Percentiles rank a stretch among this genome's conserved stretches.
Conservation (phyloP, 2,113 vertebrate genomes). For the Centropus bengalensis region DNA sequence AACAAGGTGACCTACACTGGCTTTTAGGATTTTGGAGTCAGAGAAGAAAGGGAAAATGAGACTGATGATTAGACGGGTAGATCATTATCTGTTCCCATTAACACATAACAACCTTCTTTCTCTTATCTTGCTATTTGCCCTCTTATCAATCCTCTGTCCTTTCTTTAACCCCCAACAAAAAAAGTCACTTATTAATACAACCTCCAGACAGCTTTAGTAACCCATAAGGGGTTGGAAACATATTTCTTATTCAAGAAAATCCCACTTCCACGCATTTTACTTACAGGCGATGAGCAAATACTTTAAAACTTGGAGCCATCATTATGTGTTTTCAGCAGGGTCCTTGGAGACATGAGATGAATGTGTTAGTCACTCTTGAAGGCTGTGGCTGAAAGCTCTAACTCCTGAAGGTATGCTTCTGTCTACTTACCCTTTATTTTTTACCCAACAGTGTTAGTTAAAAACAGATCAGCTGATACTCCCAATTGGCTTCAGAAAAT, state of each 20-base stretch:
- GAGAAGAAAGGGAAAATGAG: not conserved
- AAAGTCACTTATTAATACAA: not conserved
- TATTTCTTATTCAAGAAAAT: not conserved
- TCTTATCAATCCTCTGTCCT: not conserved
- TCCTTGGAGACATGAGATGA: not conserved
- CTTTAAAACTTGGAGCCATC: not conserved
- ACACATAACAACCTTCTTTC: not conserved
- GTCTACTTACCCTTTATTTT: not conserved
- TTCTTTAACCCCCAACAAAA: not conserved
- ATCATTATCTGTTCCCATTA: conserved; percentile 47
- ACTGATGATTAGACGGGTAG: not conserved
- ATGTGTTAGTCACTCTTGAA: not conserved
- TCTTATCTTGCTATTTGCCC: not conserved
- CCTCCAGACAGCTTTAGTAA: not conserved
- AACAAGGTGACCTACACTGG: conserved; percentile 35
- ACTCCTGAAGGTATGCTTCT: not conserved
- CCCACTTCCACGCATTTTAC: not conserved
- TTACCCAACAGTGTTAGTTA: not conserved
- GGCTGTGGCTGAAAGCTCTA: not conserved
- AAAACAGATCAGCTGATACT: not conserved
- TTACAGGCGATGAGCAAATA: not conserved
- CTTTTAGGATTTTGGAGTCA: not conserved
- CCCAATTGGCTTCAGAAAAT: not conserved
- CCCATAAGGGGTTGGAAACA: not conserved
- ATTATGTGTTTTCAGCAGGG: not conserved